Conservation (phyloP, 2,797 vertebrate species). For the Zonotrichia albicollis region DNA sequence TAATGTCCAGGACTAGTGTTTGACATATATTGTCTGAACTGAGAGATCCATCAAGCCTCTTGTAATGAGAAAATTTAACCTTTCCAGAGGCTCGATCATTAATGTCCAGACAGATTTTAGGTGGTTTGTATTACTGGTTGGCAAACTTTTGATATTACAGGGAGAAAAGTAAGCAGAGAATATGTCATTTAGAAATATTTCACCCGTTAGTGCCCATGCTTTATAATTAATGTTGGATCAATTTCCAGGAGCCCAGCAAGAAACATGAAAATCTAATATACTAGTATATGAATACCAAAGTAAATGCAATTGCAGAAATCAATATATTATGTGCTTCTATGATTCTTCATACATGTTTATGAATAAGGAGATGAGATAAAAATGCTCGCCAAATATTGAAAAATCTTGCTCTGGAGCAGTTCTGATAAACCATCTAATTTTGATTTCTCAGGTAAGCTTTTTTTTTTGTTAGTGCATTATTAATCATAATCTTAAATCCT, state of each 20-base stretch:
- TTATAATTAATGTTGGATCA: not conserved
- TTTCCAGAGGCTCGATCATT: not conserved
- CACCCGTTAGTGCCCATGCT: not conserved
- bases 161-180: not conserved
- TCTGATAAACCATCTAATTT: not conserved
- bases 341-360: not conserved
- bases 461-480: not conserved
- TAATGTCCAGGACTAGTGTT: not conserved
- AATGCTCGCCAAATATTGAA: not conserved
- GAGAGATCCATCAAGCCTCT: not conserved
- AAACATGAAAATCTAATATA: not conserved
- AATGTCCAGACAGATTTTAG: slow-evolving; percentile 6
- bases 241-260: not conserved
- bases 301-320: not conserved
- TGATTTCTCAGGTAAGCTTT: not conserved
- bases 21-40: slow-evolving; percentile 7
- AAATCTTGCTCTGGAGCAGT: not conserved
- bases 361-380: not conserved
- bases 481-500: not conserved
- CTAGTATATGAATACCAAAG: not conserved
- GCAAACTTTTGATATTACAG: not conserved
- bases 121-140: not conserved
- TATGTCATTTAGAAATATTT: not conserved
- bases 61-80: not conserved
- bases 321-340: not conserved